A percentile compares a stretch with the other conserved stretches of the same genome.
Evolutionary conservation across 2,797 vertebrate genomes (phyloP).

Genomic region (Neomorphus geoffroyi): DNA sequence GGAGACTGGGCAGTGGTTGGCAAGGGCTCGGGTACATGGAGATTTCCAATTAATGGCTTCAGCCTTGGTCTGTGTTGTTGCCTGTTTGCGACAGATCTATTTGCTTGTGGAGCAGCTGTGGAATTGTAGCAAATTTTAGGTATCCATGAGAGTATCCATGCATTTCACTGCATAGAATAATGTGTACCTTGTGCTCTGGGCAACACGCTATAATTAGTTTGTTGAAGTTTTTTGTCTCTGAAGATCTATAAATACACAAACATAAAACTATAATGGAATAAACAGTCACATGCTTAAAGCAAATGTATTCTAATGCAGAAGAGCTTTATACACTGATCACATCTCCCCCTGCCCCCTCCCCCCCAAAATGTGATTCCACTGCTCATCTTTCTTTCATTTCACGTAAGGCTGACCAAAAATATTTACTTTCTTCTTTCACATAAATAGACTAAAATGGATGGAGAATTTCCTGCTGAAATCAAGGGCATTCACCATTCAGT

Average conservation of each 20-base stretch:
- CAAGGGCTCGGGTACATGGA: background rate
- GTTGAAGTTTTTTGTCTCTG: constrained; percentile 45
- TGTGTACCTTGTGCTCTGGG: constrained; percentile 25
- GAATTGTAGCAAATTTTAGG: constrained; percentile 10
- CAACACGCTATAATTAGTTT: constrained; percentile 29
- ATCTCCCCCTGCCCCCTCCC: background rate
- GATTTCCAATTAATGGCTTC: background rate
- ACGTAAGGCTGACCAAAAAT: constrained; percentile 7
- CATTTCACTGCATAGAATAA: background rate
- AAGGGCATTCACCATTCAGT: background rate
- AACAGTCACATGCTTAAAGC: background rate
- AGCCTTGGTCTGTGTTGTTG: background rate
- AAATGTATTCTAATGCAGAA: background rate
- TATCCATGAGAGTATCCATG: background rate
- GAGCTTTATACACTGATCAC: constrained; percentile 7
- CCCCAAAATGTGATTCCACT: background rate
- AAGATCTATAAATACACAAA: constrained; percentile 31
- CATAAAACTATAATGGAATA: background rate
- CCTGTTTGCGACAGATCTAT: background rate
- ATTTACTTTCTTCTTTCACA: background rate
- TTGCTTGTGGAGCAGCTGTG: constrained; percentile 30
- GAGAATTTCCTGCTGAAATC: background rate
- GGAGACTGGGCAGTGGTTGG: background rate
- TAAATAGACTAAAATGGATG: background rate
- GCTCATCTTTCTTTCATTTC: constrained; percentile 34